Base-by-base conservation (phyloP, 2,797 vertebrate genomes). In the Leptatherina wallacei region DNA sequence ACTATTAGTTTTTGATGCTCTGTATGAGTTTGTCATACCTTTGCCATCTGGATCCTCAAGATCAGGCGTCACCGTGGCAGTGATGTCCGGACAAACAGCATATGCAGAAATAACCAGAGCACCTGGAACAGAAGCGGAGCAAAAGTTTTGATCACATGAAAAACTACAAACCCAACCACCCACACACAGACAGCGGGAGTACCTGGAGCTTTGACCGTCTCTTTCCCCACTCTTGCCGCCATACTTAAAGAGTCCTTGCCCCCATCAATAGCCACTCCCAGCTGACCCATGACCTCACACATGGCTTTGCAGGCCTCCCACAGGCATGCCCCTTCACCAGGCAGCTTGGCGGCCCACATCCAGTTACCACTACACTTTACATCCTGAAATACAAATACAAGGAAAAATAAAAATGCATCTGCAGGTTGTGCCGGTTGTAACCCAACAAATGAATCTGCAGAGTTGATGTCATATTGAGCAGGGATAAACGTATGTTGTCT, bases 231-330 rank as follows among this genome's bases (percentile, higher is more conserved):
- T 1, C 97, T 91, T 2, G 97, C 97, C 0, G 97, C 97, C 97
- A 99, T 99, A 86, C 97, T 98, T 71, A 99, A 94, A 0, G 97
- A 98, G 88, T 99, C 97, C 68, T 99, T 99, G 80, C 97, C 97
- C 0, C 97, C 97, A 0, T 99, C 97, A 1, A 98, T 89, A 0
- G 97, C 97, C 52, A 99, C 92, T 0, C 97, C 97, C 65, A 98
- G 89, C 63, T 94, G 92, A 0, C 90, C 89, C 95, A 99, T 96
- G 73, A 94, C 92, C 6, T 93, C 82, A 85, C 96, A 98, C 95
- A 96, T 96, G 69, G 94, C 94, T 62, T 90, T 82, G 69, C 97
- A 98, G 8, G 97, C 96, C 0, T 96, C 94, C 49, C 95, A 96
- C 71, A 98, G 88, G 3, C 89, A 86, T 0, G 94, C 95, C 0